Evolutionary conservation across 2,113 vertebrate genomes (phyloP).

Genomic region (Paramisgurnus dabryanus): DNA sequence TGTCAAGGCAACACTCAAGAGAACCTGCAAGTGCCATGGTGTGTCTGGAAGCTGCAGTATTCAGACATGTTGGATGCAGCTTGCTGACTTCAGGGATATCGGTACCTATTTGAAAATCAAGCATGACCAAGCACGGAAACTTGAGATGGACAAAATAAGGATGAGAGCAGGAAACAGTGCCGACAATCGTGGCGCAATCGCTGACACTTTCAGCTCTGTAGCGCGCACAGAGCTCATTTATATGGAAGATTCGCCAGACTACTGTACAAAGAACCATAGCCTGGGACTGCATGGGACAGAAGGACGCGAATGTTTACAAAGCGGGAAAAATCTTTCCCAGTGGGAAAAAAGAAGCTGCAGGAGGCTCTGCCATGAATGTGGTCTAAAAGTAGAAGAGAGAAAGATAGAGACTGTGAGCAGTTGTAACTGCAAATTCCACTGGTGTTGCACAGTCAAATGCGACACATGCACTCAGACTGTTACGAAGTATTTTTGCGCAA

Average conservation of each 20-base stretch:
- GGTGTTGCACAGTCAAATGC: slow-evolving; percentile 94
- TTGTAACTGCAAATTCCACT: slow-evolving; percentile 96
- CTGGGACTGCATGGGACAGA: slow-evolving; percentile 87
- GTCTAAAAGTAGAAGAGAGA: slow-evolving; percentile 82
- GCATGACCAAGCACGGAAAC: slow-evolving; percentile 84
- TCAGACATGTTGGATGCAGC: slow-evolving; percentile 96
- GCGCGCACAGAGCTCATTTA: slow-evolving; percentile 83
- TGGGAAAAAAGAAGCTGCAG: slow-evolving; percentile 86
- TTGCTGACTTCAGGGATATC: slow-evolving; percentile 87
- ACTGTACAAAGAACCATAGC: slow-evolving; percentile 87
- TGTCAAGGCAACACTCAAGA: slow-evolving; percentile 86
- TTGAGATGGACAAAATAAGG: slow-evolving; percentile 88
- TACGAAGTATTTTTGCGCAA: slow-evolving; percentile 84
- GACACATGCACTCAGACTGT: slow-evolving; percentile 85
- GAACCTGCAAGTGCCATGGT: slow-evolving; percentile 93
- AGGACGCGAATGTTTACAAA: slow-evolving; percentile 89
- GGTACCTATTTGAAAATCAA: slow-evolving; percentile 90
- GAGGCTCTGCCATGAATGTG: slow-evolving; percentile 87
- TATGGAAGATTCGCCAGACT: slow-evolving; percentile 92
- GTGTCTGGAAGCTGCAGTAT: slow-evolving; percentile 96
- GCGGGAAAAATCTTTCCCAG: slow-evolving; percentile 73
- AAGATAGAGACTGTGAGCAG: slow-evolving; percentile 80
- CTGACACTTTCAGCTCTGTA: slow-evolving; percentile 78
- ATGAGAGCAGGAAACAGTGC: slow-evolving; percentile 87
- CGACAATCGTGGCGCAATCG: slow-evolving; percentile 78